These are phyloP conservation scores for Peromyscus nudipes DNA, from an alignment of 2,797 vertebrate species.

Conservation along the genomic window DNA sequence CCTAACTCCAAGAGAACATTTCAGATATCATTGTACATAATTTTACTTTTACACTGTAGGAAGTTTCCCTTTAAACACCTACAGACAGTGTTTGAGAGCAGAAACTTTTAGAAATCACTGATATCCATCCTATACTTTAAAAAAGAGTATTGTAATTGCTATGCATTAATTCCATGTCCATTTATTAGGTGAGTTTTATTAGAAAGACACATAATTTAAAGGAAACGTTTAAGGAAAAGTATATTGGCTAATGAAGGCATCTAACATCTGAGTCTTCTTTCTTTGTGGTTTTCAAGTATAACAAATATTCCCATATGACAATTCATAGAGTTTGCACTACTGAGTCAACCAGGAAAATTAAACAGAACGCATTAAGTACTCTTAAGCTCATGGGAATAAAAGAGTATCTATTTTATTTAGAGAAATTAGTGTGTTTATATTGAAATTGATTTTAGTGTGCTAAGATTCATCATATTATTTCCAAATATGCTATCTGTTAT, in stretches of 20 bases:
- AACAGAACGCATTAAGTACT: constrained; percentile 15
- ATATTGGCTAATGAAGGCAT: constrained; percentile 15
- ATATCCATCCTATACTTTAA: not conserved
- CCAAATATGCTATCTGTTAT: constrained; percentile 31
- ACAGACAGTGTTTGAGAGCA: not conserved
- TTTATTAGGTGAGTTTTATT: constrained; percentile 49
- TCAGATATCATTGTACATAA: not conserved
- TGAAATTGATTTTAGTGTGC: not conserved
- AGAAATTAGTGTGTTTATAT: constrained; percentile 41
- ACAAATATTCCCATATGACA: constrained; percentile 11
- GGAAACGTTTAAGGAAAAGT: not conserved
- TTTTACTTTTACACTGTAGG: not conserved
- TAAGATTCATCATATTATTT: constrained; percentile 59
- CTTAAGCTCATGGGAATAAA: constrained; percentile 51
- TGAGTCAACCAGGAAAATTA: constrained; percentile 58
- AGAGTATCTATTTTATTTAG: constrained; percentile 49
- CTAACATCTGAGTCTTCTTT: not conserved
- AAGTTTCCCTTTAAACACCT: not conserved
- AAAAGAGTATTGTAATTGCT: constrained; percentile 34
- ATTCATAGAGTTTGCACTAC: not conserved
- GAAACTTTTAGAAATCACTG: not conserved
- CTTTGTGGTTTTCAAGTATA: constrained; percentile 54
- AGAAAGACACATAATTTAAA: not conserved
- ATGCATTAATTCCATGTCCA: constrained; percentile 36
- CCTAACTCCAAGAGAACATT: not conserved